Percentiles rank a stretch among this genome's conserved stretches.
phyloP scores from a whole-genome alignment of 2,113 vertebrate genomes.

The Isichthys henryi region DNA sequence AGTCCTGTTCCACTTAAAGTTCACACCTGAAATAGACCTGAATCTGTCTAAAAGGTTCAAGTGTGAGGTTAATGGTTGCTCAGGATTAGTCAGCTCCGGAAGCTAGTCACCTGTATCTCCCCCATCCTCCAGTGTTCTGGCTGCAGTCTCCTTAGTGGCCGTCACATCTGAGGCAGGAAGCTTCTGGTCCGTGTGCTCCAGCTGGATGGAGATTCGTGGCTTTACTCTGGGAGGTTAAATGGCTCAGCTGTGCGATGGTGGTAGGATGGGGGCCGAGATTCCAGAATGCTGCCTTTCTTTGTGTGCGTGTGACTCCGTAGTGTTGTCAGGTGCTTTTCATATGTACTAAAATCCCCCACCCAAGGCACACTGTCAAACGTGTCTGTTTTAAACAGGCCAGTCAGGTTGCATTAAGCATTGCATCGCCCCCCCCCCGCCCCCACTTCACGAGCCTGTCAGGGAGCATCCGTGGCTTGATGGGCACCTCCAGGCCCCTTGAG shows the following conservation, averaged over 20 bases:
- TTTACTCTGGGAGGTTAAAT: background rate
- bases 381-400: background rate
- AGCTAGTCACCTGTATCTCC: background rate
- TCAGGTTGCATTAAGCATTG: background rate
- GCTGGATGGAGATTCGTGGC: background rate
- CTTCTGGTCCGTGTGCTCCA: background rate
- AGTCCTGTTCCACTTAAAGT: background rate
- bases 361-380: background rate
- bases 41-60: slow-evolving; percentile 8
- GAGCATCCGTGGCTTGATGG: background rate
- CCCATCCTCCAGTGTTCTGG: slow-evolving; percentile 42
- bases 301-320: background rate
- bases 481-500: background rate
- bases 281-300: background rate
- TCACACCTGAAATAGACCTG: background rate
- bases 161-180: background rate
- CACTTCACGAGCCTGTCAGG: background rate
- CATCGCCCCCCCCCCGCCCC: too few relatives aligned
- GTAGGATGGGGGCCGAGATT: background rate
- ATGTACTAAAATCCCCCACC: background rate
- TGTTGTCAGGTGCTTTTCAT: background rate
- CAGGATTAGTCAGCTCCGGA: background rate
- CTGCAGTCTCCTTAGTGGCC: slow-evolving; percentile 43
- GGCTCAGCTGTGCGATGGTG: background rate
- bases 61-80: background rate